Percentiles rank a stretch among this genome's conserved stretches.
phyloP scores from a whole-genome alignment of 2,888 invertebrate species.

The Coelinius sp. region DNA sequence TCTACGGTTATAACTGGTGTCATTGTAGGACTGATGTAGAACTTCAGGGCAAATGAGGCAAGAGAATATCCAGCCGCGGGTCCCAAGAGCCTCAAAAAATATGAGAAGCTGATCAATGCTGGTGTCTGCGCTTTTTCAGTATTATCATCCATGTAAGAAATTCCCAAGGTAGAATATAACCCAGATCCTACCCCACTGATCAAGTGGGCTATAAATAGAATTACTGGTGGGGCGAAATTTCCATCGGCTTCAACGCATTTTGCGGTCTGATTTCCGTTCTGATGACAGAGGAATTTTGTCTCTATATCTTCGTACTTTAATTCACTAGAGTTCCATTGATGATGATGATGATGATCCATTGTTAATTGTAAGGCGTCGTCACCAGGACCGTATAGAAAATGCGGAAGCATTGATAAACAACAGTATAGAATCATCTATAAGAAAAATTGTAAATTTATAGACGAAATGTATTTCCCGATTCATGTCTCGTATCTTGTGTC shows the following conservation, averaged over 20 bases:
- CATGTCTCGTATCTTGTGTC: neutral
- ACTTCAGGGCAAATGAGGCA: conserved; percentile 77
- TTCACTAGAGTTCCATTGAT: conserved; percentile 53
- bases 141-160: conserved; percentile 84
- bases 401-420: conserved; percentile 78
- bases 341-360: conserved; percentile 73
- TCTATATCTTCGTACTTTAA: conserved; percentile 68
- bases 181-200: conserved; percentile 81
- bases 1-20: conserved; percentile 77
- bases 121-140: conserved; percentile 81
- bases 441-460: conserved; percentile 6
- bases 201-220: conserved; percentile 79
- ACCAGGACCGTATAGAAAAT: conserved; percentile 80
- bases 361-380: conserved; percentile 77
- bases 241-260: conserved; percentile 72
- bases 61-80: conserved; percentile 79
- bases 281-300: conserved; percentile 74
- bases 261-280: conserved; percentile 58
- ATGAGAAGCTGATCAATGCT: conserved; percentile 78
- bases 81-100: conserved; percentile 79
- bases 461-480: neutral
- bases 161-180: conserved; percentile 79
- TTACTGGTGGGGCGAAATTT: conserved; percentile 75
- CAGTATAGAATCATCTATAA: conserved; percentile 75
- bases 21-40: conserved; percentile 78